These are phyloP conservation scores for Lampris incognitus DNA, from an alignment of 2,113 vertebrate species.

Conservation along the genomic window DNA sequence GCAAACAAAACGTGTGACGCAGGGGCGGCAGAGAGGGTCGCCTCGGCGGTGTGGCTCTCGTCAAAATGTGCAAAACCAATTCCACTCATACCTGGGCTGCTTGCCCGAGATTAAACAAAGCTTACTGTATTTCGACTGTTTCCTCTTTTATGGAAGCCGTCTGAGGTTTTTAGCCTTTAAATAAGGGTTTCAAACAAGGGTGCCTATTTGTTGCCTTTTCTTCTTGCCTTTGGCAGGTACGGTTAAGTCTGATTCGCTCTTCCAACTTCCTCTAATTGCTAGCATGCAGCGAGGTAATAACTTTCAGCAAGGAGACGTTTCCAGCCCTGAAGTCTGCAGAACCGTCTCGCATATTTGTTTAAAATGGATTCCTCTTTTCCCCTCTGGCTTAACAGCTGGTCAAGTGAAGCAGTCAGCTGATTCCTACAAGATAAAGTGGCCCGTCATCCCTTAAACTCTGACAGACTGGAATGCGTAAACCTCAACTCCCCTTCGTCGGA, in stretches of 20 bases:
- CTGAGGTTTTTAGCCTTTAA: neutral
- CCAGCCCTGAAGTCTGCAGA: neutral
- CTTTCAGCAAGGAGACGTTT: neutral
- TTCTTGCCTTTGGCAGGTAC: neutral
- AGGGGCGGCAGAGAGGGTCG: neutral
- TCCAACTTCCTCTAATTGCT: neutral
- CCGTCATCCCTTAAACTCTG: too few species aligned
- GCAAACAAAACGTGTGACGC: neutral
- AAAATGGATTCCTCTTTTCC: neutral
- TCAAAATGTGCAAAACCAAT: neutral
- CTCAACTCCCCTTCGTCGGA: too few species aligned
- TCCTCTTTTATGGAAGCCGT: slow-evolving; percentile 4
- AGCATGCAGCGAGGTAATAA: neutral
- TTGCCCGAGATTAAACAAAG: slow-evolving; percentile 19
- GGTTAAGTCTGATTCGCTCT: neutral
- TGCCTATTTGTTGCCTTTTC: too few species aligned
- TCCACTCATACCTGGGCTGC: slow-evolving; percentile 5
- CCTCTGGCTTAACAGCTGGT: too few species aligned
- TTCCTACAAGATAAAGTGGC: too few species aligned
- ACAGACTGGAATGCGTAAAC: too few species aligned
- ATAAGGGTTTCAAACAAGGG: too few species aligned
- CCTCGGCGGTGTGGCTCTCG: slow-evolving; percentile 1
- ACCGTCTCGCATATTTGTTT: neutral
- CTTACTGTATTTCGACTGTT: slow-evolving; percentile 4
- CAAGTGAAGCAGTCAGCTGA: too few species aligned